Percentiles rank a stretch among this genome's conserved stretches.
phyloP scores from a whole-genome alignment of 2,797 vertebrate species.

The Pyrocephalus nanus region DNA sequence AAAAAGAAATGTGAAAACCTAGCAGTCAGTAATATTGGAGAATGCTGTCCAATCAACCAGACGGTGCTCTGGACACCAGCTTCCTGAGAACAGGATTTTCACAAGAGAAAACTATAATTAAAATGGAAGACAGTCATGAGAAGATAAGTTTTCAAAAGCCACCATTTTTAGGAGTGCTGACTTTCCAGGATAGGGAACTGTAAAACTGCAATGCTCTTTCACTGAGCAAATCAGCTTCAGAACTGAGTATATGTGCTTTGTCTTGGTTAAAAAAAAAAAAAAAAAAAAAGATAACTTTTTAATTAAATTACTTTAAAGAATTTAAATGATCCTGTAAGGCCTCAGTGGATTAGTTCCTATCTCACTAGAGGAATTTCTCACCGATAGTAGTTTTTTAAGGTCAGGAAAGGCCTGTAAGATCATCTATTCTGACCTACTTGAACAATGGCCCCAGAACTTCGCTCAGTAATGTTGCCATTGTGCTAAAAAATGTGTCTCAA shows the following conservation, averaged over 20 bases:
- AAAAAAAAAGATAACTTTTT: neutral
- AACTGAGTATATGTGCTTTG: neutral
- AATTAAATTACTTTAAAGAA: neutral
- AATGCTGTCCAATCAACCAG: neutral
- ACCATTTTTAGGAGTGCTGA: neutral
- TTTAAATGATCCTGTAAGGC: neutral
- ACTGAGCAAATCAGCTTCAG: neutral
- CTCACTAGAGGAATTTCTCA: neutral
- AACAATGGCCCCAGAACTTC: neutral
- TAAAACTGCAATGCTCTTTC: neutral
- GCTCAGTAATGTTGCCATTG: neutral
- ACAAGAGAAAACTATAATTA: neutral
- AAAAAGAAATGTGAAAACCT: neutral
- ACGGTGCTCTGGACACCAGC: neutral
- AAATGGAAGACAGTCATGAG: neutral
- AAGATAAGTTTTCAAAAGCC: neutral
- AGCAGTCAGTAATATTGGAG: neutral
- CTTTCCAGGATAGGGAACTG: neutral
- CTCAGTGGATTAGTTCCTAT: neutral
- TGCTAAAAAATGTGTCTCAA: neutral
- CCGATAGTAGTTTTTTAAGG: neutral
- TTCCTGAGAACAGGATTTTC: neutral
- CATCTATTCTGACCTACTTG: neutral
- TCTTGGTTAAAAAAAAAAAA: neutral
- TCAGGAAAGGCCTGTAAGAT: neutral